Base-by-base conservation (phyloP, 2,113 vertebrate species). In the Rhabdomys dilectus region DNA sequence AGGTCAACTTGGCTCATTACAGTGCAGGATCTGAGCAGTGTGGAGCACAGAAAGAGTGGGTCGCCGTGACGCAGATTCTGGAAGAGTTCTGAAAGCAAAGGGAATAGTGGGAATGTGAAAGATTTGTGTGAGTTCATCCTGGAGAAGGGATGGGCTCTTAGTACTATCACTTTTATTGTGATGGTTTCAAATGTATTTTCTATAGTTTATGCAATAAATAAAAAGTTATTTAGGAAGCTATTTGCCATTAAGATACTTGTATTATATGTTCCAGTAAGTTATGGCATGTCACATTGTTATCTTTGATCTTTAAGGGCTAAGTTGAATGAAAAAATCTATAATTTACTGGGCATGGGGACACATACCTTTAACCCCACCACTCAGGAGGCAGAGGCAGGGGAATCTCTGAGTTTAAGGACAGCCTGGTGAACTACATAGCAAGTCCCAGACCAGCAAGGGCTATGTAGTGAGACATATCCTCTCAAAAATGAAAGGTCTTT, bases 61-160 rank as follows among this genome's bases (percentile, higher is more conserved):
- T 4, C 34, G 0, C 0, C 4, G 10, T 36, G n/a, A 58, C 11
- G 1, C 0, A 13, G 64, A 60, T 21, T 29, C 26, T n/a, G 36
- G 77, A 82, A 84, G 58, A 72, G 5, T 24, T 77, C 34, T 36
- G 39, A 64, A 92, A 72, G n/a, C 36, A 51, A 36, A 92, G 16
- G 76, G 48, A 80, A 53, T 0, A 22, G 22, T 66, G 64, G 19
- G 11, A 39, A 86, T 42, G 75, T 68, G 87, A 80, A 88, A 31
- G 36, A 73, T 42, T 73, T 26, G 34, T 70, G 76, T 42, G 16
- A 16, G 1, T 51, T 86, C 72, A 82, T 77, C 86, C 70, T 97
- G 48, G 75, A 85, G 60, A 8, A 60, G 45, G 42, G 31, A 56
- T 51, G 3, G 45, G 16, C 45, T 73, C 5, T 86, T 60, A 21